phyloP scores from a whole-genome alignment of 2,113 vertebrate species.

The Gallinago undulata region DNA sequence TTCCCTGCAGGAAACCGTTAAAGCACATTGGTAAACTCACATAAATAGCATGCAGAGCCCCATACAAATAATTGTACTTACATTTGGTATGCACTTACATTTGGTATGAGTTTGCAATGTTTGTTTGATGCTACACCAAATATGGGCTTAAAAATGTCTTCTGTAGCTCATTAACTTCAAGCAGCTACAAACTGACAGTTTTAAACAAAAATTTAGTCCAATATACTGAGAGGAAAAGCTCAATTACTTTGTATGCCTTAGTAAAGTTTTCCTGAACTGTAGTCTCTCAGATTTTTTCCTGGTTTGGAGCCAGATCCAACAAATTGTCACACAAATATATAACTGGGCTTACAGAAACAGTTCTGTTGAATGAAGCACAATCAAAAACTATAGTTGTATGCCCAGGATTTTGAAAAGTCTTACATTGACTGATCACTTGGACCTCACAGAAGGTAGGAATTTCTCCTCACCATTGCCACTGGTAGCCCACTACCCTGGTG shows the following conservation, averaged over 20 bases:
- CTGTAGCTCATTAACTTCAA: constrained; percentile 1
- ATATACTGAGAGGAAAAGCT: not conserved
- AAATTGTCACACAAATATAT: not conserved
- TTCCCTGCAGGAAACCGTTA: not conserved
- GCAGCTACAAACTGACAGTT: not conserved
- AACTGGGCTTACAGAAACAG: not conserved
- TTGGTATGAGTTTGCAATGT: not conserved
- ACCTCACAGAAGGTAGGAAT: not conserved
- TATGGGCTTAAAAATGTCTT: not conserved
- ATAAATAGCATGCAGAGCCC: not conserved
- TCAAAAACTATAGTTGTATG: not conserved
- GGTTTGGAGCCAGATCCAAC: not conserved
- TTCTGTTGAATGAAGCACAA: not conserved
- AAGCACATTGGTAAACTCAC: not conserved
- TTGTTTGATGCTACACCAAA: constrained; percentile 32
- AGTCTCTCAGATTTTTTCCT: not conserved
- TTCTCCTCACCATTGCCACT: not conserved
- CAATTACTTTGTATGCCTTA: not conserved
- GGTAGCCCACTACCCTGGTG: rapidly evolving
- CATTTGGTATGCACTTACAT: not conserved
- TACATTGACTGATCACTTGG: not conserved
- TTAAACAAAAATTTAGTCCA: not conserved
- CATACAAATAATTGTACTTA: not conserved
- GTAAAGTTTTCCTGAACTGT: not conserved
- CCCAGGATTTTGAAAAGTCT: not conserved